These are phyloP conservation scores for Prionchulus punctatus DNA, from an alignment of 2,888 invertebrate species.

Conservation along the genomic window DNA sequence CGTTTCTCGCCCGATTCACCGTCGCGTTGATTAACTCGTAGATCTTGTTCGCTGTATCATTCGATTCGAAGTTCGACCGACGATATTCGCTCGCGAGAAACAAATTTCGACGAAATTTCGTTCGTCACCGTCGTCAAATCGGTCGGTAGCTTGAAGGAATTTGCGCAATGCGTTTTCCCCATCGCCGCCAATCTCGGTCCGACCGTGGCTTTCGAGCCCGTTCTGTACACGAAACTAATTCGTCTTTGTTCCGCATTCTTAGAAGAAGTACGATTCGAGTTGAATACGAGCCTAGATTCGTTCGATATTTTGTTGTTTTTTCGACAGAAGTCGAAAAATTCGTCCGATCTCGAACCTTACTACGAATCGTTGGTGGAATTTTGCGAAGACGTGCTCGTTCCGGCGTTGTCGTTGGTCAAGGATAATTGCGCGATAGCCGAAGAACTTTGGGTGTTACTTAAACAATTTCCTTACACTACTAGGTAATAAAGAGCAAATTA, in stretches of 20 bases:
- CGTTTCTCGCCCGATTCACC: too few species aligned
- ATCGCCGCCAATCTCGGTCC: conserved; percentile 72
- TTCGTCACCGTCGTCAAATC: too few species aligned
- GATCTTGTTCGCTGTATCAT: too few species aligned
- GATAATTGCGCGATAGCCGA: conserved; percentile 90
- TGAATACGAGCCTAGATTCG: too few species aligned
- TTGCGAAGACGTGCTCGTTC: conserved; percentile 70
- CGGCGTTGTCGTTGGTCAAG: conserved; percentile 73
- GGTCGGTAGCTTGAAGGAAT: conserved; percentile 44
- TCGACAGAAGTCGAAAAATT: too few species aligned
- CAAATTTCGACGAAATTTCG: too few species aligned
- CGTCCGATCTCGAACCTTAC: neutral
- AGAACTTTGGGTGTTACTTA: conserved; percentile 70
- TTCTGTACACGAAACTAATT: conserved; percentile 68
- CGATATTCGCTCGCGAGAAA: too few species aligned
- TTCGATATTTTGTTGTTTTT: neutral
- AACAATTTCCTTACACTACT: conserved; percentile 35
- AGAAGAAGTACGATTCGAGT: neutral
- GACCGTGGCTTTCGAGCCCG: conserved; percentile 66
- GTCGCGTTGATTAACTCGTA: too few species aligned
- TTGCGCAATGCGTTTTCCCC: conserved; percentile 60
- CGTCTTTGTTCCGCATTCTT: conserved; percentile 33
- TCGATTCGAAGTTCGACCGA: too few species aligned
- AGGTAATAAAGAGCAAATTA: conserved; percentile 21
- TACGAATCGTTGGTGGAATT: conserved; percentile 6